phyloP scores from a whole-genome alignment of 2,888 invertebrate species.

The Drosophila prolongata region DNA sequence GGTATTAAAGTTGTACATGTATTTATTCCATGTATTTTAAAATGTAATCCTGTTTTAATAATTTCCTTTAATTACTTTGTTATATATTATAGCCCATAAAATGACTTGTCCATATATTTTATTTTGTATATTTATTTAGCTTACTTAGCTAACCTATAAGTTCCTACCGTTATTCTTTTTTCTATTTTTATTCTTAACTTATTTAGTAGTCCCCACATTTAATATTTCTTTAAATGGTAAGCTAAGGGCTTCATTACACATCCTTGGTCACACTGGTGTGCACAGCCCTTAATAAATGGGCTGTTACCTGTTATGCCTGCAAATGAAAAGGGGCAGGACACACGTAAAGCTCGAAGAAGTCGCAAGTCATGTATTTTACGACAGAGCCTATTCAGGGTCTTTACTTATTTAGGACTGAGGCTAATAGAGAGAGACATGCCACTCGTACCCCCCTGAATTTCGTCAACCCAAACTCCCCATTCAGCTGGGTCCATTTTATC shows the following conservation, averaged over 20 bases:
- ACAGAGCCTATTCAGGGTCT: slow-evolving; percentile 23
- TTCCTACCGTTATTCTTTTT: too few species aligned
- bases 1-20: too few species aligned
- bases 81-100: too few species aligned
- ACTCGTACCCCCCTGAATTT: neutral
- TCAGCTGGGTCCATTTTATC: slow-evolving; percentile 18
- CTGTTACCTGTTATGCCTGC: slow-evolving; percentile 49
- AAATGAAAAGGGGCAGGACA: slow-evolving; percentile 49
- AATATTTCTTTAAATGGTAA: too few species aligned
- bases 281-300: slow-evolving; percentile 46
- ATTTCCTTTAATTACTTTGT: too few species aligned
- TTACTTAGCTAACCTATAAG: too few species aligned
- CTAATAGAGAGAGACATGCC: slow-evolving; percentile 13
- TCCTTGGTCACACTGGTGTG: slow-evolving; percentile 59
- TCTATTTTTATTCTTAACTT: too few species aligned
- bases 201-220: neutral
- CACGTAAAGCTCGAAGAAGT: slow-evolving; percentile 1
- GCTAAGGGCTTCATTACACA: neutral
- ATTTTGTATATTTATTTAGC: too few species aligned
- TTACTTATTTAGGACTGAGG: slow-evolving; percentile 33
- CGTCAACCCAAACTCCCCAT: neutral
- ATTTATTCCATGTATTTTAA: too few species aligned
- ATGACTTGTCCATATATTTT: too few species aligned
- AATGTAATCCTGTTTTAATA: too few species aligned
- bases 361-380: slow-evolving; percentile 37